Evolutionary conservation across 1,140 invertebrate genomes (phyloP).

Genomic region (Brachionus manjavacas): DNA sequence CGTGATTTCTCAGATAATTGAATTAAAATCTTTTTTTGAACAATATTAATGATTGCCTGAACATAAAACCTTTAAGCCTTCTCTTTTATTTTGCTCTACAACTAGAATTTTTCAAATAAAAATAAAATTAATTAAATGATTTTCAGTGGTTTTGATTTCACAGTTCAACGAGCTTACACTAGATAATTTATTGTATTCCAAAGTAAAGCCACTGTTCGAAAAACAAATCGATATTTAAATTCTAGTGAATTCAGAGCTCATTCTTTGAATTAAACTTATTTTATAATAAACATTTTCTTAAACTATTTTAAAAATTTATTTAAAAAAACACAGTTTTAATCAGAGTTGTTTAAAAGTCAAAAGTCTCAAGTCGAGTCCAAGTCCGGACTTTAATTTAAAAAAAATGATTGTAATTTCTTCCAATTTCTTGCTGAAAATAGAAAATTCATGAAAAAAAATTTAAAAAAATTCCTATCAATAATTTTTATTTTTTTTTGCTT

Average conservation of each 20-base stretch:
- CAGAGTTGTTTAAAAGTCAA: too few species aligned
- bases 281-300: too few species aligned
- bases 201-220: background rate
- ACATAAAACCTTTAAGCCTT: background rate
- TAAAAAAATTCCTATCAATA: too few species aligned
- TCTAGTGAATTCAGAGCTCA: background rate
- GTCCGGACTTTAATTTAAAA: too few species aligned
- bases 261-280: too few species aligned
- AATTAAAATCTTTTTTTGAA: background rate
- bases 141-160: background rate
- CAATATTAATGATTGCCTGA: background rate
- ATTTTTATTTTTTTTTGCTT: too few species aligned
- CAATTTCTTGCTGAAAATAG: too few species aligned
- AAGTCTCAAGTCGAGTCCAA: too few species aligned
- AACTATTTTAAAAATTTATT: too few species aligned
- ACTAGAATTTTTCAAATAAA: background rate
- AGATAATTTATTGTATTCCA: background rate
- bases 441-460: too few species aligned
- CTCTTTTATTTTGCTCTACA: background rate
- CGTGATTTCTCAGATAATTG: constrained; percentile 19
- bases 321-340: too few species aligned
- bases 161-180: background rate
- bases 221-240: background rate
- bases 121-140: background rate
- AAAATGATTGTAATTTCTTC: too few species aligned